A percentile compares a stretch with the other conserved stretches of the same genome.
These are phyloP conservation scores for Rhadina sibilatrix DNA, from an alignment of 2,113 vertebrate species.

Conservation along the genomic window DNA sequence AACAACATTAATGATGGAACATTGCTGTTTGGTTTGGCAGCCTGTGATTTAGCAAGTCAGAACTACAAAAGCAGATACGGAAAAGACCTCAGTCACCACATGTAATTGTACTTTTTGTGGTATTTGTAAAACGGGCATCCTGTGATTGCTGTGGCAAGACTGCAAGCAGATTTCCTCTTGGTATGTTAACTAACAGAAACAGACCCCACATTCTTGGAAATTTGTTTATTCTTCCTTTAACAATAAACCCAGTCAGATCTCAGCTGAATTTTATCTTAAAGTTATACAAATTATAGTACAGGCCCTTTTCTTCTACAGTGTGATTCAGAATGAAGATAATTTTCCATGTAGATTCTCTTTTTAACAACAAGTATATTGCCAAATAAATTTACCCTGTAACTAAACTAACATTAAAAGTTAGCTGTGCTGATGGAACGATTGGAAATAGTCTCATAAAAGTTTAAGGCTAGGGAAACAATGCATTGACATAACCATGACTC, in stretches of 20 bases:
- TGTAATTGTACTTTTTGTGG: background rate
- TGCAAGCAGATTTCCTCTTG: background rate
- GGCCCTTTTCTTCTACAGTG: background rate
- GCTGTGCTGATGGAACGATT: background rate
- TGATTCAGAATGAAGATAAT: background rate
- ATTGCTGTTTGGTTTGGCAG: background rate
- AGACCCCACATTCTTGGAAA: background rate
- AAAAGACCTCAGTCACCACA: background rate
- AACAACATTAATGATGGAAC: accelerated
- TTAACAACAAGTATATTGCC: background rate
- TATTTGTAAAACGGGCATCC: background rate
- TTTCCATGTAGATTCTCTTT: background rate
- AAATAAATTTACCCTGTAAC: background rate
- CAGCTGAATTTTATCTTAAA: background rate
- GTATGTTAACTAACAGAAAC: background rate
- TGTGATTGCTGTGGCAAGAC: background rate
- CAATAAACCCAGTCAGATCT: background rate
- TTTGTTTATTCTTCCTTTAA: background rate
- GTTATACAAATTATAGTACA: background rate
- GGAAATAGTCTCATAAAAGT: slow-evolving; percentile 20
- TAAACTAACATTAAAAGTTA: background rate
- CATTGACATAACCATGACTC: slow-evolving; percentile 10
- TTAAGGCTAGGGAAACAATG: background rate
- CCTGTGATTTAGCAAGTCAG: background rate
- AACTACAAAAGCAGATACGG: background rate